These are phyloP conservation scores for Abscondita cerata DNA, from an alignment of 2,888 invertebrate genomes.

Conservation along the genomic window DNA sequence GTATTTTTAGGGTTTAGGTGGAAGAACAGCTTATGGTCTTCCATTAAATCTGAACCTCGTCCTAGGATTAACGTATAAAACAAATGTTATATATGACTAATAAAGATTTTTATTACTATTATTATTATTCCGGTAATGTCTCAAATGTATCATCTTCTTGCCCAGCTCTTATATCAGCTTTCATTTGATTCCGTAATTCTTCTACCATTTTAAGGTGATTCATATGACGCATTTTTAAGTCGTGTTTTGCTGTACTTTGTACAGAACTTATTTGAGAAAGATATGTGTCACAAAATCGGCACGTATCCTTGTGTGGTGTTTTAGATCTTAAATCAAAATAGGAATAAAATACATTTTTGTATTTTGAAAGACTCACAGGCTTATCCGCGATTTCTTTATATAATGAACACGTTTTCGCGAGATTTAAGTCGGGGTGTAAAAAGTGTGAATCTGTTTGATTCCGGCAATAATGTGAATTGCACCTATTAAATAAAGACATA, in stretches of 20 bases:
- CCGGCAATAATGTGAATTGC: conserved; percentile 4
- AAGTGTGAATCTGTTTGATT: conserved; percentile 8
- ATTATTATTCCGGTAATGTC: no score
- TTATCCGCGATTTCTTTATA: conserved; percentile 2
- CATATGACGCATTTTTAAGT: not conserved
- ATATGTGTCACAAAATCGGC: not conserved
- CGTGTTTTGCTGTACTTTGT: conserved; percentile 8
- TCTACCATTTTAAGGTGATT: conserved; percentile 7
- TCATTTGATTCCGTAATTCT: conserved; percentile 8
- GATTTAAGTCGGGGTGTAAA: conserved; percentile 2
- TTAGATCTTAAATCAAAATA: conserved; percentile 7
- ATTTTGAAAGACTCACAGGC: conserved; percentile 5
- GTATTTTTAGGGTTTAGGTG: no score
- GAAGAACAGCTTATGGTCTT: no score
- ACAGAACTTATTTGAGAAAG: not conserved
- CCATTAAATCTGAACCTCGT: no score
- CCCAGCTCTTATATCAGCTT: conserved; percentile 6
- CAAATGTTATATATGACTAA: no score
- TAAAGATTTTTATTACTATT: no score
- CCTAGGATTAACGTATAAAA: no score
- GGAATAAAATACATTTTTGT: conserved; percentile 8
- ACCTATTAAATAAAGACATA: conserved; percentile 2
- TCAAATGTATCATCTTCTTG: not conserved
- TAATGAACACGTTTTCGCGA: conserved; percentile 1
- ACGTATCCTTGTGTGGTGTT: conserved; percentile 9